A percentile compares a stretch with the other conserved stretches of the same genome.
Conservation (phyloP, 2,113 vertebrate genomes). For the Syngnathus typhle region DNA sequence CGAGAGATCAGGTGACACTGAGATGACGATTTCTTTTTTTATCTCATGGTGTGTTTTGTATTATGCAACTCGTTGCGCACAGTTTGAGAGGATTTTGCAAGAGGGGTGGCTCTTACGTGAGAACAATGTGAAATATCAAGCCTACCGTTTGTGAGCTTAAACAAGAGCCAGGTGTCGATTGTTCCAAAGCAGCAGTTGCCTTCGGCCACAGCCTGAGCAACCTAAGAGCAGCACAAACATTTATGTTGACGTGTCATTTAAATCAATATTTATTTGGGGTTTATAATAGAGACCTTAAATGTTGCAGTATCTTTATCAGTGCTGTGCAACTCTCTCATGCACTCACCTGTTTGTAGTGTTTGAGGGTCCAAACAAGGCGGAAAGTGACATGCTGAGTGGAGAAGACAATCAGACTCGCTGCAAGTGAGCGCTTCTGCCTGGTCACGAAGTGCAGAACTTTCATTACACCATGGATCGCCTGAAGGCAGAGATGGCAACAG, state of each 20-base stretch:
- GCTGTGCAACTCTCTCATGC: too few relatives aligned
- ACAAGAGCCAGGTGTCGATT: conserved; percentile 88
- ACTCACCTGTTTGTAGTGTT: conserved; percentile 77
- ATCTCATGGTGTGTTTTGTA: not conserved
- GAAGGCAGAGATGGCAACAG: not conserved
- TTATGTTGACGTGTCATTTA: not conserved
- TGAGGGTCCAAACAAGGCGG: conserved; percentile 82
- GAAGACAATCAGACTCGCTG: conserved; percentile 79
- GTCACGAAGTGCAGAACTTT: conserved; percentile 82
- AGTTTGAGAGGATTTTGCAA: not conserved
- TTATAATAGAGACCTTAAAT: not conserved
- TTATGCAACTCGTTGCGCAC: not conserved
- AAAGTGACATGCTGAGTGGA: conserved; percentile 84
- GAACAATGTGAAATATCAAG: not conserved
- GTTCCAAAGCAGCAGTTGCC: conserved; percentile 91
- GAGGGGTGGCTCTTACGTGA: not conserved
- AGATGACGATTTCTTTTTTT: not conserved
- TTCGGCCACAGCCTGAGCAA: conserved; percentile 74
- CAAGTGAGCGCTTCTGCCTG: conserved; percentile 74
- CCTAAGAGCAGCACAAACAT: conserved; percentile 55
- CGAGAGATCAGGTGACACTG: conserved; percentile 19
- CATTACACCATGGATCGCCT: conserved; percentile 77
- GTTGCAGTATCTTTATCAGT: too few relatives aligned
- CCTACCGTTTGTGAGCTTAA: conserved; percentile 87
- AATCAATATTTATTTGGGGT: not conserved